Percentiles rank a stretch among this genome's conserved stretches.
phyloP scores from a whole-genome alignment of 2,888 invertebrate species.

The Neoascia interrupta region DNA sequence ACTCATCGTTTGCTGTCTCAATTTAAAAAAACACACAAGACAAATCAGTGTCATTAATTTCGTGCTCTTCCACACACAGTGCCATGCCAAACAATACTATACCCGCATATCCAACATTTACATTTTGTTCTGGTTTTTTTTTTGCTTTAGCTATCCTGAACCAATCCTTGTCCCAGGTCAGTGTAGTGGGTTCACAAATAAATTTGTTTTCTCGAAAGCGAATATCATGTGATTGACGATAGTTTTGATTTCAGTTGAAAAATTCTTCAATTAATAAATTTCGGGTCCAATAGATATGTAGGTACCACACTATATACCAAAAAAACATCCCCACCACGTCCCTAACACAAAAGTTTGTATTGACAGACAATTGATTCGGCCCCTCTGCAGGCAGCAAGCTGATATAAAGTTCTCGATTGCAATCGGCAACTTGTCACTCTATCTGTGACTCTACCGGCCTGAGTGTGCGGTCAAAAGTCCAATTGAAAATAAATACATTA shows the following conservation, averaged over 20 bases:
- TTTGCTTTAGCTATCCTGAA: background rate
- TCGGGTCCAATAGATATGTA: slow-evolving; percentile 31
- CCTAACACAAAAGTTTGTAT: too few species aligned
- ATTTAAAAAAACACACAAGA: background rate
- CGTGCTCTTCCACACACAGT: background rate
- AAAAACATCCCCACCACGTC: too few species aligned
- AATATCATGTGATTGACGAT: slow-evolving; percentile 2
- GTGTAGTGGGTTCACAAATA: slow-evolving; percentile 12
- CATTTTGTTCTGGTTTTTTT: background rate
- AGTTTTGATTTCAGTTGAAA: slow-evolving; percentile 28
- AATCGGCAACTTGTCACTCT: slow-evolving; percentile 36
- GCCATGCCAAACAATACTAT: background rate
- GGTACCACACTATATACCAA: background rate
- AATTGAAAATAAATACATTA: slow-evolving; percentile 8
- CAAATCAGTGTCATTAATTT: slow-evolving; percentile 29
- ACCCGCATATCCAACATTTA: background rate
- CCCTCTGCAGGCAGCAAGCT: background rate
- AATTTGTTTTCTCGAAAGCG: slow-evolving; percentile 37
- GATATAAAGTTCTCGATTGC: slow-evolving; percentile 12
- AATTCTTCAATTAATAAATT: slow-evolving; percentile 43
- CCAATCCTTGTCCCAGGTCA: slow-evolving; percentile 30
- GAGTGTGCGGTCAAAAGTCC: slow-evolving; percentile 50
- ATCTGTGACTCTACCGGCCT: background rate
- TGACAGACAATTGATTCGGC: slow-evolving; percentile 54
- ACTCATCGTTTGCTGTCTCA: background rate